Percentiles rank a stretch among this genome's conserved stretches.
Conservation (phyloP, 2,888 invertebrate species). For the Abscondita cerata region DNA sequence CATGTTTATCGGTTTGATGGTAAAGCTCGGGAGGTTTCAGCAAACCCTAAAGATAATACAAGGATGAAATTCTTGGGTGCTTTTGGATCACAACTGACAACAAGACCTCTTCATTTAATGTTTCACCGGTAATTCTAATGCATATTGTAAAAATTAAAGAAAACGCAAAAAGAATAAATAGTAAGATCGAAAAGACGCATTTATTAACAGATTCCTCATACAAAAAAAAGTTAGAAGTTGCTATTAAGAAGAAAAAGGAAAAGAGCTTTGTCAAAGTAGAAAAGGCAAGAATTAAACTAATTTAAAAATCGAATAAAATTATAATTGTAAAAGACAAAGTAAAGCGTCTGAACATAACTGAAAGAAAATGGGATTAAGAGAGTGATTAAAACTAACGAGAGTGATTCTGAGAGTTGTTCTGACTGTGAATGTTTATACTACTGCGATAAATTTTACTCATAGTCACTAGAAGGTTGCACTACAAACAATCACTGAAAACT, state of each 20-base stretch:
- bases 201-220: not conserved
- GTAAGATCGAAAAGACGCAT: not conserved
- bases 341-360: not conserved
- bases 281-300: not conserved
- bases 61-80: not conserved
- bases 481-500: too few relatives aligned
- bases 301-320: not conserved
- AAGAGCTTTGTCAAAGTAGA: not conserved
- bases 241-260: not conserved
- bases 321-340: not conserved
- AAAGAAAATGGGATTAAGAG: too few relatives aligned
- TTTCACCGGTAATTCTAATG: not conserved
- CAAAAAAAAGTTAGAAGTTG: not conserved
- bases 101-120: slow-evolving; percentile 1
- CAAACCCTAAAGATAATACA: not conserved
- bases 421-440: not conserved
- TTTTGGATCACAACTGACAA: not conserved
- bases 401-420: not conserved
- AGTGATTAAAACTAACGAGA: too few relatives aligned
- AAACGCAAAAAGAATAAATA: not conserved
- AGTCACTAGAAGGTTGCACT: not conserved
- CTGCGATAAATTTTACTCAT: not conserved
- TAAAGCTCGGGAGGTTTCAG: not conserved
- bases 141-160: not conserved
- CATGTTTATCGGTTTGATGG: not conserved